These are phyloP conservation scores for Epicauta chinensis DNA, from an alignment of 1,140 invertebrate species.

Conservation along the genomic window DNA sequence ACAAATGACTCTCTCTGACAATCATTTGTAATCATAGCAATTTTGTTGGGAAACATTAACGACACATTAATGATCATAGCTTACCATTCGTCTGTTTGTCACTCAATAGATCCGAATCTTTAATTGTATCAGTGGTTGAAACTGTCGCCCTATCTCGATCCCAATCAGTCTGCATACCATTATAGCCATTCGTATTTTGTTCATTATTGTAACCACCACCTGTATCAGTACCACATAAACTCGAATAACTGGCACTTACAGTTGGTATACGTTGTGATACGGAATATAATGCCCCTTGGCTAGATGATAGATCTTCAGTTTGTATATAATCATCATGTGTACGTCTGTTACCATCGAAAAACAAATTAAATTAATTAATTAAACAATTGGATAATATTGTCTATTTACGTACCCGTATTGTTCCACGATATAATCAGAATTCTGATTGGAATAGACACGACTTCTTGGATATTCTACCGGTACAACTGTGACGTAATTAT, in stretches of 20 bases:
- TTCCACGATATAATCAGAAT: constrained; percentile 31
- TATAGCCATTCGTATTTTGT: constrained; percentile 20
- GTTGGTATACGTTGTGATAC: constrained; percentile 35
- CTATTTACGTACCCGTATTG: constrained; percentile 29
- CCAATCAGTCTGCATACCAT: constrained; percentile 26
- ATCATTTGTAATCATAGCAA: no score
- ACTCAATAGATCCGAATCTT: constrained; percentile 22
- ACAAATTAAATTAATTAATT: neutral
- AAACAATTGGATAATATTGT: neutral
- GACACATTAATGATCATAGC: no score
- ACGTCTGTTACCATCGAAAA: no score
- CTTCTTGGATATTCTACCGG: constrained; percentile 31
- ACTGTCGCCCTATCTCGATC: constrained; percentile 23
- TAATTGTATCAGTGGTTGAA: constrained; percentile 19
- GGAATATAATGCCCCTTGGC: constrained; percentile 35
- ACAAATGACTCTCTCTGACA: no score
- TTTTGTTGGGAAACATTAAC: neutral
- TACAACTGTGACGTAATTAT: constrained; percentile 34
- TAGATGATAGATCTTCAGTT: constrained; percentile 26
- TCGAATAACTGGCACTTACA: constrained; percentile 31
- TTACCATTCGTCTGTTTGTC: constrained; percentile 31
- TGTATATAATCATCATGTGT: constrained; percentile 30
- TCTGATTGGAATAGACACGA: constrained; percentile 27
- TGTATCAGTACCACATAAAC: constrained; percentile 24
- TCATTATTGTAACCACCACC: constrained; percentile 18